Evolutionary conservation across 2,797 vertebrate species (phyloP), one percentile per base, ranked within the genome.

Genomic region (Cryptoblepharus egeriae): DNA sequence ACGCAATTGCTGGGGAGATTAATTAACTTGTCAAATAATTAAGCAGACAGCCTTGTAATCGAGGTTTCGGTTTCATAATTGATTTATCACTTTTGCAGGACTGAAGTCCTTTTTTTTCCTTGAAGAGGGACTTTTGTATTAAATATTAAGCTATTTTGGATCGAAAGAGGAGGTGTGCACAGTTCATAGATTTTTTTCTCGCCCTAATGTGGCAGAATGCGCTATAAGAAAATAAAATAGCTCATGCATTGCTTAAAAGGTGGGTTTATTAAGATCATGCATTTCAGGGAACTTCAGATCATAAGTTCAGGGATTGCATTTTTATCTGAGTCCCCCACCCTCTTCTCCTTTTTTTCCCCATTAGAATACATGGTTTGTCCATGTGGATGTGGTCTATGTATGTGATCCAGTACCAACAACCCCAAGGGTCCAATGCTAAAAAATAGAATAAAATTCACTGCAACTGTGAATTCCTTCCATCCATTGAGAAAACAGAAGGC

Each of bases 21-120:
- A 95, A 96, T 95, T 95, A 95, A 93, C 93, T 94, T 94, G 93
- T 95, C 95, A 96, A 93, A 94, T 92, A 95, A 95, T 95, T 95
- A 96, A 94, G 91, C 88, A 93, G 95, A 93, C 91, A 94, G 92
- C 77, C 42, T 89, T 90, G 88, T 92, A 94, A 94, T 91, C 79
- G 87, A 91, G 76, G 87, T 91, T 95, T 89, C 86, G 77, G 77
- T 93, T 94, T 93, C 92, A 93, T 94, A 95, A 95, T 92, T 92
- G 90, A 95, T 95, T 94, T 94, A 94, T 94, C 92, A 89, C 88
- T 94, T 92, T 88, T 87, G 90, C 88, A 93, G 85, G 78, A 87
- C 91, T 92, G 87, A 80, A 64, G 37, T 80, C 85, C 67, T 16
- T 61, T 60, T 24, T 37, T n/a, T 70, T 89, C 74, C 55, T 79